These are phyloP conservation scores for Psilopsiagon aurifrons DNA, from an alignment of 2,113 vertebrate species.

Conservation along the genomic window DNA sequence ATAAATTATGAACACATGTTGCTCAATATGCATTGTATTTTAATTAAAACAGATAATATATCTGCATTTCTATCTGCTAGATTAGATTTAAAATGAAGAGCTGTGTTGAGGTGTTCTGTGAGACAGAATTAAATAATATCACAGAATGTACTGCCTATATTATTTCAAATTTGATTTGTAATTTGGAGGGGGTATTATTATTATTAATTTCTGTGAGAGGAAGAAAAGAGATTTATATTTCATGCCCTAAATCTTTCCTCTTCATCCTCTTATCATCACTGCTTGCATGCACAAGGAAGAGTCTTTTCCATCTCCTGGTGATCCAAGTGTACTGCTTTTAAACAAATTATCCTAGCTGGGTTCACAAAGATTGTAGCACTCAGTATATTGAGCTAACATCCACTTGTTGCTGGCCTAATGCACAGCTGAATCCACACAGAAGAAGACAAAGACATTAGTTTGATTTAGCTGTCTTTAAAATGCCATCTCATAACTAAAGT, in stretches of 20 bases:
- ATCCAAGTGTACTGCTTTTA: slow-evolving; percentile 25
- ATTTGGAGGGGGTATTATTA: not conserved
- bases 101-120: not conserved
- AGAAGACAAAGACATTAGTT: not conserved
- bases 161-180: slow-evolving; percentile 12
- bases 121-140: not conserved
- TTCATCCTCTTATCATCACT: slow-evolving; percentile 13
- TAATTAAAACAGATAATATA: slow-evolving; percentile 17
- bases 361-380: not conserved
- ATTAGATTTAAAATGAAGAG: slow-evolving; percentile 14
- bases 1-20: not conserved
- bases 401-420: not conserved
- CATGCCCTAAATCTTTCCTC: slow-evolving; percentile 20
- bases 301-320: slow-evolving; percentile 16
- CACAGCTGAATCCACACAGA: not conserved
- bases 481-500: not conserved
- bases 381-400: not conserved
- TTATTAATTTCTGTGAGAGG: slow-evolving; percentile 3
- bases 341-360: not conserved
- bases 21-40: not conserved
- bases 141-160: not conserved
- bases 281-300: not conserved
- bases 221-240: slow-evolving; percentile 13
- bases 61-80: not conserved
- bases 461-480: not conserved